Evolutionary conservation across 2,888 invertebrate species (phyloP), one percentile per base, ranked within the genome.

Genomic region (Neria commutata): DNA sequence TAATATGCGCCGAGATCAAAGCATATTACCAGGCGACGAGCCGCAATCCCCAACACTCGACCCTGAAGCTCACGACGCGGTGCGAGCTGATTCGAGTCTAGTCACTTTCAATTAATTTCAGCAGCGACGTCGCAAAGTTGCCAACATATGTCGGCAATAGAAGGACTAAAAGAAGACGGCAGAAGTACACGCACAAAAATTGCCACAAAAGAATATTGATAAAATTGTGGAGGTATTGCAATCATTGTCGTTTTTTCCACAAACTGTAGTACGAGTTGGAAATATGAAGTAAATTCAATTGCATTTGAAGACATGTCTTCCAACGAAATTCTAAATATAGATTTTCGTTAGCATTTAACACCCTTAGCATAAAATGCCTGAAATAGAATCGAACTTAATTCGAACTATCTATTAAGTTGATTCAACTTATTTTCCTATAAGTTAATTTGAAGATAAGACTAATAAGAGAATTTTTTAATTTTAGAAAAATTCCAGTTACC

Each of bases 81-180:
- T n/a, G n/a, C 50, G 50, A 50, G 50, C 29, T 6, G n/a, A 5
- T 56, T 24, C 14, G 59, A 63, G 68, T 68, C 71, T 66, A 70
- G 73, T 71, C 71, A 65, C 66, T 73, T 72, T 73, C 73, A 73
- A 72, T 72, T 72, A 72, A 73, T 70, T 72, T 68, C 53, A 23
- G 17, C 14, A 50, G 33, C 48, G 8, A 37, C 33, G 29, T 40
- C 33, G 33, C 33, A 45, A 37, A 46, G 21, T 54, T 54, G 54
- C 21, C 21, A 54, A 19, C 45, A 46, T 47, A 46, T 45, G 40
- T 25, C 25, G 14, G n/a, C 25, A 10, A 25, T 2, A 47, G 5
- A n/a, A 6, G 8, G 23, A n/a, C 48, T 16, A 6, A 29, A n/a
- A 48, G 29, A 25, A 40, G 2, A 24, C 16, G 47, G 5, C n/a